phyloP scores from a whole-genome alignment of 1,140 invertebrate genomes.

The Melipona quadrifasciata region DNA sequence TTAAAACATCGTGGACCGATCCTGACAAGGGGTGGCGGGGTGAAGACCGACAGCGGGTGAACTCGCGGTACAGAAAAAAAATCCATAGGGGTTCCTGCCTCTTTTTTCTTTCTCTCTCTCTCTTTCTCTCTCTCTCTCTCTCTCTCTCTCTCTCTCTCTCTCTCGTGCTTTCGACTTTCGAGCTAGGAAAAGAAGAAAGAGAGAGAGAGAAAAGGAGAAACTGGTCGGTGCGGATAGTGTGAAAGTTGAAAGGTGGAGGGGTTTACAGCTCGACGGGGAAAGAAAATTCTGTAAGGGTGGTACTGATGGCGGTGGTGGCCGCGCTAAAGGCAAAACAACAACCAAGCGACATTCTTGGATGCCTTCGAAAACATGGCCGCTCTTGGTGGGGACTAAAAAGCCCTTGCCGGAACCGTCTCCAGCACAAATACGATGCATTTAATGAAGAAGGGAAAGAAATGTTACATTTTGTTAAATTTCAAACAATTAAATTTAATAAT shows the following conservation, averaged over 20 bases:
- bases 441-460: background rate
- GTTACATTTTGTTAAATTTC: background rate
- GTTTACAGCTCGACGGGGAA: conserved; percentile 34
- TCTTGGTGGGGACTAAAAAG: background rate
- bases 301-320: conserved; percentile 68
- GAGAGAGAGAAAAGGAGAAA: background rate
- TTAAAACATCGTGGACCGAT: conserved; percentile 65
- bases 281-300: conserved; percentile 57
- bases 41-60: conserved; percentile 40
- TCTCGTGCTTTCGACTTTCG: background rate
- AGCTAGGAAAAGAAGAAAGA: conserved; percentile 26
- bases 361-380: conserved; percentile 62
- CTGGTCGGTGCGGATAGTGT: conserved; percentile 47
- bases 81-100: conserved; percentile 76
- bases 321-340: conserved; percentile 77
- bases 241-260: conserved; percentile 52
- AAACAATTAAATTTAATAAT: no score
- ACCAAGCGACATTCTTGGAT: conserved; percentile 64
- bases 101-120: conserved; percentile 32
- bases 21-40: conserved; percentile 50
- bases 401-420: background rate
- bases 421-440: background rate
- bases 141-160: conserved; percentile 29
- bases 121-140: conserved; percentile 32
- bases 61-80: conserved; percentile 75